Percentiles rank a stretch among this genome's conserved stretches.
Evolutionary conservation across 2,113 vertebrate genomes (phyloP).

Genomic region (Cephalophus harveyi): DNA sequence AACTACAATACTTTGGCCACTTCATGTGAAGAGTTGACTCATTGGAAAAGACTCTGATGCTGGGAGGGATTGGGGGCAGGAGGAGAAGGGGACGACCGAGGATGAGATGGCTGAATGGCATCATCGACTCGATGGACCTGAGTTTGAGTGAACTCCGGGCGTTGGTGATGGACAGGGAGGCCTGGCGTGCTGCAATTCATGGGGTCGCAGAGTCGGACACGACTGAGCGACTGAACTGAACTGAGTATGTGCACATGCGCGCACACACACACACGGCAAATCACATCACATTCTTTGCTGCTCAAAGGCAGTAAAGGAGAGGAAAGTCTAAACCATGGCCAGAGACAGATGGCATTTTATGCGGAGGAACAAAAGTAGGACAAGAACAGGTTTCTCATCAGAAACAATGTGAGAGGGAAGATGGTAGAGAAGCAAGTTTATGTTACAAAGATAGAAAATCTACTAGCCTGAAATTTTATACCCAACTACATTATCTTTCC

Average conservation of each 20-base stretch:
- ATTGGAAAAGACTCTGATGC: too few species aligned
- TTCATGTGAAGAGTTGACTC: too few species aligned
- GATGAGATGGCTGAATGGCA: too few species aligned
- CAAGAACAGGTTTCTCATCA: background rate
- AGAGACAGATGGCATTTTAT: background rate
- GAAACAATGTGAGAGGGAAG: background rate
- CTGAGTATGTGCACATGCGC: background rate
- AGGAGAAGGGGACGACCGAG: too few species aligned
- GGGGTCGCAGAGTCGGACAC: background rate
- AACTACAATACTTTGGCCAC: too few species aligned
- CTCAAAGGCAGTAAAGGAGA: accelerated
- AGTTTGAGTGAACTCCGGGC: too few species aligned
- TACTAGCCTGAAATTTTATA: background rate
- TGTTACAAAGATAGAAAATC: background rate
- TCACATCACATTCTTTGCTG: background rate
- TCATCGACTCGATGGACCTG: accelerated
- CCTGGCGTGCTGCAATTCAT: accelerated
- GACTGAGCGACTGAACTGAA: background rate
- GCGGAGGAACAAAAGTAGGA: background rate
- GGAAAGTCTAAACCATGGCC: accelerated
- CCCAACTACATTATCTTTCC: too few species aligned
- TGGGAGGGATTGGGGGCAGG: too few species aligned
- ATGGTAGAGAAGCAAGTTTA: accelerated
- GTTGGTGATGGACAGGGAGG: background rate
- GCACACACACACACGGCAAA: background rate